Base-by-base conservation (phyloP, 1,140 invertebrate genomes). In the Nebria ingens region DNA sequence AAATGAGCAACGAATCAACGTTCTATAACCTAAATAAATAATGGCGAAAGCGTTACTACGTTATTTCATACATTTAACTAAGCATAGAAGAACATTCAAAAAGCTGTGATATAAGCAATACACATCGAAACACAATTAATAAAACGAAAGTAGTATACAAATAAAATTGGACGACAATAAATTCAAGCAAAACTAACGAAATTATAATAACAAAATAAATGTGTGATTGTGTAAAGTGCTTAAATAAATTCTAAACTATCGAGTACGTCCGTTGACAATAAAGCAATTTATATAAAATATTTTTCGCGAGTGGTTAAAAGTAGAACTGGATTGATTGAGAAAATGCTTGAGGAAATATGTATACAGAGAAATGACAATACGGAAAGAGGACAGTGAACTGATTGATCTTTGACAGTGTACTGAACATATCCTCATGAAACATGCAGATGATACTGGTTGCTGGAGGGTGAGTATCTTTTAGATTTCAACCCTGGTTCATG, bases 371-470 rank as follows among this genome's bases (percentile, higher is more conserved):
- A 11, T 45, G 40, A 45, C 40, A 45, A 45, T 45, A 17, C 15
- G 15, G 9, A 12, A 17, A 11, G 40, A 6, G 15, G 40, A 45
- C 4, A 3, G 40, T 45, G 40, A 45, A 12, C n/a, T n/a, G n/a
- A 6, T 45, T 17, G 15, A 3, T 17, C 40, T 45, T 11, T 3
- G 17, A 45, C 40, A 45, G 15, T 17, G 40, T 9, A 17, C 15
- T 45, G 3, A 4, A 4, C 17, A 6, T n/a, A 45, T 17, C 40
- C 49, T 21, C 38, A 59, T 40, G 22, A 56, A 29, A 19, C 55
- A 63, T 63, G 62, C 62, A 63, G 58, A 61, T 61, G 60, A 63
- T 63, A 56, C 60, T 63, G 15, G 62, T 63, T 12, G 40, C 40
- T 45, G 40, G 40, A 45, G 40, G 40, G 40, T 45, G 40, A 45